phyloP scores from a whole-genome alignment of 2,797 vertebrate genomes.

The Florisuga fusca region DNA sequence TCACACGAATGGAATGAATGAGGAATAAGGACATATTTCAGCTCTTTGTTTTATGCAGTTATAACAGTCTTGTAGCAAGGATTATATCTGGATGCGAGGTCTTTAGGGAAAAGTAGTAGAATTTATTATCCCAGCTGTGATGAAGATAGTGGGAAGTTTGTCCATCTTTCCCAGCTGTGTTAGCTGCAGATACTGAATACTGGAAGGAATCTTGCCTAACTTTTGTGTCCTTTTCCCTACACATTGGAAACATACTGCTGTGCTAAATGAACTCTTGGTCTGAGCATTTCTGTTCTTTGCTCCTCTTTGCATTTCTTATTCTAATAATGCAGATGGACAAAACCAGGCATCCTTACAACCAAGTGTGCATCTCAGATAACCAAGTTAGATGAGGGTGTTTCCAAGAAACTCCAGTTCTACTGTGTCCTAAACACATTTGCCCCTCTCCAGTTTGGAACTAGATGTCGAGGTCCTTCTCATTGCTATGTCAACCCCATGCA shows the following conservation, averaged over 20 bases:
- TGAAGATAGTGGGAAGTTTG: background rate
- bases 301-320: background rate
- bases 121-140: background rate
- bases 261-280: background rate
- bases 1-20: background rate
- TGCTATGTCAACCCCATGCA: background rate
- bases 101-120: background rate
- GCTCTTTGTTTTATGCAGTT: background rate
- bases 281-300: background rate
- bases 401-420: background rate
- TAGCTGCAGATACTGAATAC: background rate
- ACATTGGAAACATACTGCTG: background rate
- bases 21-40: background rate
- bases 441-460: background rate
- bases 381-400: background rate
- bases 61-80: background rate
- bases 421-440: background rate
- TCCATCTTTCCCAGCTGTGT: background rate
- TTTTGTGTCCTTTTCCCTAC: background rate
- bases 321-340: background rate
- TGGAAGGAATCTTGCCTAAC: background rate
- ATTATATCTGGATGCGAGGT: background rate
- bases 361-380: background rate
- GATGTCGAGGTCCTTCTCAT: background rate
- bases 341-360: background rate